Base-by-base conservation (phyloP, 2,113 vertebrate species). In the Tor tambroides region DNA sequence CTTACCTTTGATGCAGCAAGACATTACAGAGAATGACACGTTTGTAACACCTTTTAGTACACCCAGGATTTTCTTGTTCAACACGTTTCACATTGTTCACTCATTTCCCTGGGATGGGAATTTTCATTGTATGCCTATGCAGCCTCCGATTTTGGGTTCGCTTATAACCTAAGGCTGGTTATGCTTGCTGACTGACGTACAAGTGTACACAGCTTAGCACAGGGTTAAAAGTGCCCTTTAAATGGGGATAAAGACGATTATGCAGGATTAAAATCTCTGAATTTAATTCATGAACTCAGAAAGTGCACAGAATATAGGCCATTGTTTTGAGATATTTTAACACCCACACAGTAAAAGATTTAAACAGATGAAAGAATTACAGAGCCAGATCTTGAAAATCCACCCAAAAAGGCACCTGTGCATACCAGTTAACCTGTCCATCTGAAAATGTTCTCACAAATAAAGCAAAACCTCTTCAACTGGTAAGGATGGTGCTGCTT, bases 271-370 rank as follows among this genome's bases (percentile, higher is more conserved):
- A 74, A 43, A 41, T 14, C 5, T 76, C 12, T 46, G 41, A 46
- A 76, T 43, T 49, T 32, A 35, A 71, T 71, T 71, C 32, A 71
- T 17, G 30, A 71, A 71, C 67, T 67, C 63, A 72, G 15, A 30
- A 78, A 78, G 26, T 78, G 76, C 46, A 21, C 26, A 17, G 28
- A 54, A 32, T 6, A 32, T 54, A 32, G n/a, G 76, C 46, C 46
- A 54, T 78, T 78, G 72, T 75, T 75, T 46, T 41, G 10, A 72
- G 21, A 41, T 49, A 43, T 15, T 76, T 78, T 21, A 49, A 78
- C 76, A 78, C 15, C 76, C 46, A 32, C 76, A 21, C 76, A 78
- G 74, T 17, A 76, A 49, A 28, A 15, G 46, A 78, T 78, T 78
- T 54, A 32, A 21, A 43, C 41, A 76, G 76, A 78, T 78, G 8